Evolutionary conservation across 2,113 vertebrate species (phyloP), one percentile per base, ranked within the genome.

Genomic region (Perognathus longimembris): DNA sequence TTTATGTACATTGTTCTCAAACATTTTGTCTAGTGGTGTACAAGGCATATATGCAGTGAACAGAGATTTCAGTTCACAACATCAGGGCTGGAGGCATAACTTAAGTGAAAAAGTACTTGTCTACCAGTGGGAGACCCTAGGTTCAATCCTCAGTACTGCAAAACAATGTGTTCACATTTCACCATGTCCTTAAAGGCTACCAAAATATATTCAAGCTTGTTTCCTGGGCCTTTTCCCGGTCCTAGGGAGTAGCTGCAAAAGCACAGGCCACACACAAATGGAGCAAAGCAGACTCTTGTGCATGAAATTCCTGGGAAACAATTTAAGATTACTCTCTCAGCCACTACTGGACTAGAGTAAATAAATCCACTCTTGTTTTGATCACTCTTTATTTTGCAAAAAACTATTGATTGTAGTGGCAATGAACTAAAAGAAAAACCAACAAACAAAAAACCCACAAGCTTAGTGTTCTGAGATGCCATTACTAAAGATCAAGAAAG

Each of bases 341-440:
- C 26, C 54, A 14, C 7, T 57, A 5, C 57, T 3, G n/a, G 21
- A 88, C 21, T 24, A n/a, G 34, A 59, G 3, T 63, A 93, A 86
- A 70, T 63, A 93, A 86, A 70, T 28, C 21, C 11, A 38, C 50
- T 54, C 38, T 36, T 78, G 54, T 24, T 92, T 67, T 82, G 34
- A 34, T 80, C 71, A n/a, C 18, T 77, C n/a, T 88, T 85, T 57
- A 73, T 86, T 78, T 69, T 63, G 21, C 26, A 85, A 64, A 40
- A 71, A 69, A 34, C 3, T 30, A 71, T 42, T 57, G 12, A 71
- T 42, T 57, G 12, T 70, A 38, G 30, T 74, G 78, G n/a, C 21
- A 78, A 57, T 73, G 15, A 83, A 77, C 45, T 83, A 40, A 89
- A 79, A n/a, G n/a, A n/a, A n/a, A n/a, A n/a, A n/a, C n/a, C n/a